Percentiles rank a stretch among this genome's conserved stretches.
Evolutionary conservation across 1,140 invertebrate species (phyloP).

Genomic region (Sesamia nonagrioides): DNA sequence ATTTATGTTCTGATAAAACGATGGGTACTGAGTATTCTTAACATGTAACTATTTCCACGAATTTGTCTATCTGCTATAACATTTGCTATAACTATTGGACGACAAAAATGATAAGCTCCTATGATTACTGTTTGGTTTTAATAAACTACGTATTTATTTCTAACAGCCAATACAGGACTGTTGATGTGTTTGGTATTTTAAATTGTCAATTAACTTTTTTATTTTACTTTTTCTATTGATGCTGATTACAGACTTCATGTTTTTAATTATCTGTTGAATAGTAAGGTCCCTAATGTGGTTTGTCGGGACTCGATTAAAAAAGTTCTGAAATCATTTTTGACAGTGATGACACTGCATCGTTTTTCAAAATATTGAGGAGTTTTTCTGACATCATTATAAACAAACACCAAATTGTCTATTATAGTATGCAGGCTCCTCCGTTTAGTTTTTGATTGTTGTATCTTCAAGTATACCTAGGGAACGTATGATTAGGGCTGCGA

Average conservation of each 20-base stretch:
- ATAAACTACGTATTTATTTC: background rate
- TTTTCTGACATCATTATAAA: conserved; percentile 8
- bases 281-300: too few species aligned
- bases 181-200: too few species aligned
- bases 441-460: conserved; percentile 45
- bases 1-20: background rate
- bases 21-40: conserved; percentile 9
- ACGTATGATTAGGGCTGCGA: conserved; percentile 65
- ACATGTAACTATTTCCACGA: conserved; percentile 38
- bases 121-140: background rate
- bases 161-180: too few species aligned
- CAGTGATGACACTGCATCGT: too few species aligned
- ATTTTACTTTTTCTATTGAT: too few species aligned
- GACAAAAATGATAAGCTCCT: conserved; percentile 18
- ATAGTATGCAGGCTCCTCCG: background rate
- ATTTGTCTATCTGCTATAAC: conserved; percentile 25
- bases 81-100: conserved; percentile 3
- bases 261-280: too few species aligned
- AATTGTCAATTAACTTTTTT: too few species aligned
- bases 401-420: conserved; percentile 26
- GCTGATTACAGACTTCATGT: too few species aligned
- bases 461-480: conserved; percentile 43
- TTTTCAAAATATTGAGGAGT: too few species aligned
- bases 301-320: too few species aligned
- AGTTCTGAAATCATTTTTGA: too few species aligned